Base-by-base conservation (phyloP, 2,888 invertebrate genomes). In the Keiferia lycopersicella region DNA sequence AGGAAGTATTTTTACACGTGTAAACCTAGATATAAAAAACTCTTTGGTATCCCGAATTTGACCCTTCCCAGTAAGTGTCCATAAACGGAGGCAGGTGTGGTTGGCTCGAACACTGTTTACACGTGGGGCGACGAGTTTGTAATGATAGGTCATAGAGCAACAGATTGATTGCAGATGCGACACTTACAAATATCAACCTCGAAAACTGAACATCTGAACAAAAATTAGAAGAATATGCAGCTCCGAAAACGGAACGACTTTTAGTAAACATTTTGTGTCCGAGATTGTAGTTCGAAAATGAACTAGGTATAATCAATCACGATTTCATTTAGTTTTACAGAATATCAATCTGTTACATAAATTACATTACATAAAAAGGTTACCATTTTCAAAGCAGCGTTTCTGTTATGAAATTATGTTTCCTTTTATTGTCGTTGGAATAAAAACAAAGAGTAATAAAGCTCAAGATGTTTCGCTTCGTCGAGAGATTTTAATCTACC, bases 81-180 rank as follows among this genome's bases (percentile, higher is more conserved):
- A 45, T 45, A 45, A 45, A 45, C 45, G 45, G 16, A 6, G n/a
- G n/a, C 45, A 45, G 45, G 45, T 45, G 45, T 45, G 45, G 45
- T 45, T n/a, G 45, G n/a, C 2, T 4, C 45, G 4, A 45, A 45
- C 45, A 45, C n/a, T 45, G 45, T 45, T n/a, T 45, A 11, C 45
- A 45, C 45, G 45, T 45, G 45, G 16, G n/a, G 45, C 45, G 45
- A 45, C 45, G 16, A n/a, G 45, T 45, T 45, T n/a, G 45, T 45
- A 16, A 45, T 45, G 45, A 34, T 8, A 16, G 45, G 14, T 14
- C n/a, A 45, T 16, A 45, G 7, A 45, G n/a, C 6, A 16, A 4
- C n/a, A n/a, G n/a, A n/a, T n/a, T n/a, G n/a, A n/a, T n/a, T n/a
- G n/a, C n/a, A n/a, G n/a, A n/a, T n/a, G n/a, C n/a, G n/a, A n/a